Conservation (phyloP, 2,797 vertebrate genomes). For the Rhinella marina region DNA sequence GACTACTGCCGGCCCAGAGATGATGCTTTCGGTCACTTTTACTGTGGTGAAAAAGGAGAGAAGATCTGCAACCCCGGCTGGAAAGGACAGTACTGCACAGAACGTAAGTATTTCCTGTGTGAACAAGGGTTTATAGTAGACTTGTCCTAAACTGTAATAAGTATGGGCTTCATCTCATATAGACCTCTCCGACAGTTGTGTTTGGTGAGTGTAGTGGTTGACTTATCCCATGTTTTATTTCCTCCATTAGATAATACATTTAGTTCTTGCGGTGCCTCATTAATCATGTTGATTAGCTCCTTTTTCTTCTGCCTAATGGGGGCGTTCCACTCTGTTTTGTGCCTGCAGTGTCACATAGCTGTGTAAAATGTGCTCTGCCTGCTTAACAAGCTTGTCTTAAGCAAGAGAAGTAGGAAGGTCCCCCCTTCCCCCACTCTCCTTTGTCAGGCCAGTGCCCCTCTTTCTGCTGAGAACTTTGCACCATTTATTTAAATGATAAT, state of each 20-base stretch:
- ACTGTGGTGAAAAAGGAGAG: slow-evolving; percentile 92
- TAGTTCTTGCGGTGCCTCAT: slow-evolving; percentile 32
- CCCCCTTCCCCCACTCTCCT: slow-evolving; percentile 67
- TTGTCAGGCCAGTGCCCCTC: slow-evolving; percentile 58
- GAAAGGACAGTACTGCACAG: slow-evolving; percentile 96
- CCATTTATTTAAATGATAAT: slow-evolving; percentile 79
- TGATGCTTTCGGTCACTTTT: slow-evolving; percentile 97
- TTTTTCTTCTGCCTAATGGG: slow-evolving; percentile 41
- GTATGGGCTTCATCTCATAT: background rate
- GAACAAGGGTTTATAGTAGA: background rate
- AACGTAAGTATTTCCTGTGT: slow-evolving; percentile 82
- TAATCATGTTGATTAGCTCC: slow-evolving; percentile 50
- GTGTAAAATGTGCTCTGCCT: slow-evolving; percentile 74
- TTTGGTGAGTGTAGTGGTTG: background rate
- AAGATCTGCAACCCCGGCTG: slow-evolving; percentile 95
- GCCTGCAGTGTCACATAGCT: slow-evolving; percentile 68
- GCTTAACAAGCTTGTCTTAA: slow-evolving; percentile 75
- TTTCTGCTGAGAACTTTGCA: slow-evolving; percentile 60
- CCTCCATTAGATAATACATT: slow-evolving; percentile 25
- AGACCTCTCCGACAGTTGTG: background rate
- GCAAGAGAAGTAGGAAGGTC: slow-evolving; percentile 69
- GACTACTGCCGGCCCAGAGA: slow-evolving; percentile 95
- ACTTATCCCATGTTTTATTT: background rate
- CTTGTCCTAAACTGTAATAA: background rate
- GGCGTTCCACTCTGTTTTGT: slow-evolving; percentile 51